Evolutionary conservation across 2,797 vertebrate species (phyloP).

Genomic region (Mormyrus hasselquistii): DNA sequence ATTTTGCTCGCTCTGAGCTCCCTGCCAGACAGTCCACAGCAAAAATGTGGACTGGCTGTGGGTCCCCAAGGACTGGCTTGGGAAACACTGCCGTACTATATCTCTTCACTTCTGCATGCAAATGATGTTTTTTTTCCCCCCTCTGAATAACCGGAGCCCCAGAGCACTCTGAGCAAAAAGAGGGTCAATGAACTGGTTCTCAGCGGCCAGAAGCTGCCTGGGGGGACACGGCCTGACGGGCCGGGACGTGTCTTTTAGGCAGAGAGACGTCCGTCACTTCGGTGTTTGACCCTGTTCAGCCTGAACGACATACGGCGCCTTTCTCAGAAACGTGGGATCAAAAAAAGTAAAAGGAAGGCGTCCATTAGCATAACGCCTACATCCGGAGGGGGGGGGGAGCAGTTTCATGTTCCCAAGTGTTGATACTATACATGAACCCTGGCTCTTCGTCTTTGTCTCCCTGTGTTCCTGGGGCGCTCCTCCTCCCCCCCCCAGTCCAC

Average conservation of each 20-base stretch:
- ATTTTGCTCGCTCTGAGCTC: background rate
- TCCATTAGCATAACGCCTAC: slow-evolving; percentile 9
- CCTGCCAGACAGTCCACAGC: background rate
- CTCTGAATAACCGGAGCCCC: background rate
- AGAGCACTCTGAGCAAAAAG: background rate
- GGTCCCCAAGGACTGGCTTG: background rate
- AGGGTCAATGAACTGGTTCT: slow-evolving; percentile 3
- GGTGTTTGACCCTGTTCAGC: background rate
- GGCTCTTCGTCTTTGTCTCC: background rate
- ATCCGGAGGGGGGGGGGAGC: background rate
- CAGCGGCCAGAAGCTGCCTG: background rate
- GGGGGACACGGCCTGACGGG: background rate
- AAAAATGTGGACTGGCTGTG: background rate
- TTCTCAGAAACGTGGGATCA: background rate
- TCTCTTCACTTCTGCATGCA: background rate
- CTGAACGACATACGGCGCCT: background rate
- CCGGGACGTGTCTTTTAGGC: background rate
- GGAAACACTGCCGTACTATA: background rate
- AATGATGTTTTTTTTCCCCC: background rate
- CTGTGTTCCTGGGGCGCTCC: background rate
- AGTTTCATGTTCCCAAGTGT: background rate
- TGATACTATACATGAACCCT: background rate
- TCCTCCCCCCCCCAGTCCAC: background rate
- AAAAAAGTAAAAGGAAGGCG: background rate
- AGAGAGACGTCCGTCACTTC: background rate